Evolutionary conservation across 1,140 invertebrate genomes (phyloP).

Genomic region (Apocrypta bakeri): DNA sequence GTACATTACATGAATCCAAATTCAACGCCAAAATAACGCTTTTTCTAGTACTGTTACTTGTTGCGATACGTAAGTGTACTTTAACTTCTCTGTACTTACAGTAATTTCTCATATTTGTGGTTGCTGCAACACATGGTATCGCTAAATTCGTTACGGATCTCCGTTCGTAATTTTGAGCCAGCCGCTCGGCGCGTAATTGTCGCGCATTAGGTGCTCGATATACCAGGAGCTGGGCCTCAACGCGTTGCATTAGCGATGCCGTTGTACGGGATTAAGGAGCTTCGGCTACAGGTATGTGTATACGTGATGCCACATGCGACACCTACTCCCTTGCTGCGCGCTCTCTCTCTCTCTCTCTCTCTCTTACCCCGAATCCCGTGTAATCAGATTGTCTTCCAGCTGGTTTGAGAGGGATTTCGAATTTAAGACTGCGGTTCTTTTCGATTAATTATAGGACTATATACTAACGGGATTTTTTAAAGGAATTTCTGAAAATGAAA

Average conservation of each 20-base stretch:
- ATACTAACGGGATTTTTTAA: too few relatives aligned
- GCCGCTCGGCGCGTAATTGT: slow-evolving; percentile 39
- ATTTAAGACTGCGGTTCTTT: neutral
- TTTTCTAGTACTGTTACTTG: too few relatives aligned
- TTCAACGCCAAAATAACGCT: too few relatives aligned
- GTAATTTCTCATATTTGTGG: slow-evolving; percentile 24
- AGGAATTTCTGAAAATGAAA: neutral
- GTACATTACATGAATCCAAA: too few relatives aligned
- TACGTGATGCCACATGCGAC: slow-evolving; percentile 14
- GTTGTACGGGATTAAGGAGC: slow-evolving; percentile 45
- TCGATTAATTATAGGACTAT: neutral
- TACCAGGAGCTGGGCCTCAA: neutral
- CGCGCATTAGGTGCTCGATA: slow-evolving; percentile 43
- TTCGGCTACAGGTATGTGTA: slow-evolving; percentile 11
- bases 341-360: neutral
- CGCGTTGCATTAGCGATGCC: slow-evolving; percentile 19
- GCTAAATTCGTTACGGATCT: slow-evolving; percentile 35
- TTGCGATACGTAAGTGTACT: too few relatives aligned
- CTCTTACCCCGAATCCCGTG: neutral
- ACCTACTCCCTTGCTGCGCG: slow-evolving; percentile 25
- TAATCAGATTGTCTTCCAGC: slow-evolving; percentile 19
- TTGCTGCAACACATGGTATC: neutral
- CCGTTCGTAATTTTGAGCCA: slow-evolving; percentile 41
- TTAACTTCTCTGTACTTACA: too few relatives aligned
- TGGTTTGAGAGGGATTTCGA: neutral